These are phyloP conservation scores for Noctilio leporinus DNA, from an alignment of 2,113 vertebrate genomes.

Conservation along the genomic window DNA sequence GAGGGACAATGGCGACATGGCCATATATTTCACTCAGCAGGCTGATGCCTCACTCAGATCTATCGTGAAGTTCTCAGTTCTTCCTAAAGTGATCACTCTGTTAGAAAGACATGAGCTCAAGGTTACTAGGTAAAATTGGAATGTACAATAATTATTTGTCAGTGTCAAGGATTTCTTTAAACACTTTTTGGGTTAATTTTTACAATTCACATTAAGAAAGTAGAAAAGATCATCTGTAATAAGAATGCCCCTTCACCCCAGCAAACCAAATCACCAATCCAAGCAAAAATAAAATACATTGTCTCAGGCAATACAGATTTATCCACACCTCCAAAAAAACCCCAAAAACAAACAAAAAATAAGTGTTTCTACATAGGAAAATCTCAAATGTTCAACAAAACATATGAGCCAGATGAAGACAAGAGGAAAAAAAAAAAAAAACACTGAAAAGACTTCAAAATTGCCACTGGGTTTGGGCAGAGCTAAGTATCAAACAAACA, in stretches of 20 bases:
- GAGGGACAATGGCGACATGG: slow-evolving; percentile 88
- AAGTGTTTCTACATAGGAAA: neutral
- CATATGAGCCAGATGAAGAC: neutral
- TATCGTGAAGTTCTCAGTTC: slow-evolving; percentile 69
- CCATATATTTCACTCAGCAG: slow-evolving; percentile 96
- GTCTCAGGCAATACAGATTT: neutral
- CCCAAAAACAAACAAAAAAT: too few species aligned
- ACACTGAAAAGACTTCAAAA: neutral
- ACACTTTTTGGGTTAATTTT: slow-evolving; percentile 70
- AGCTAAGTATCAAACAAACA: neutral
- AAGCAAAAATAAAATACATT: neutral
- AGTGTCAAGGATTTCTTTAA: slow-evolving; percentile 84
- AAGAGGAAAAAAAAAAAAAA: neutral
- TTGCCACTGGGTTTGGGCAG: neutral
- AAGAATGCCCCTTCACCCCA: neutral
- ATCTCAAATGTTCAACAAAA: neutral
- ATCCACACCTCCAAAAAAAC: neutral
- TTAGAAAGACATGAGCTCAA: slow-evolving; percentile 88
- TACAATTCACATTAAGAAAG: neutral
- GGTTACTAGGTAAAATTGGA: slow-evolving; percentile 90
- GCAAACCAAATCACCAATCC: neutral
- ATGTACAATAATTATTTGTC: slow-evolving; percentile 92
- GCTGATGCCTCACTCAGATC: slow-evolving; percentile 86
- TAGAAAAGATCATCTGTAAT: neutral
- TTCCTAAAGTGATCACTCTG: slow-evolving; percentile 87